phyloP scores from a whole-genome alignment of 2,888 invertebrate species.

The Athetis lepigone region DNA sequence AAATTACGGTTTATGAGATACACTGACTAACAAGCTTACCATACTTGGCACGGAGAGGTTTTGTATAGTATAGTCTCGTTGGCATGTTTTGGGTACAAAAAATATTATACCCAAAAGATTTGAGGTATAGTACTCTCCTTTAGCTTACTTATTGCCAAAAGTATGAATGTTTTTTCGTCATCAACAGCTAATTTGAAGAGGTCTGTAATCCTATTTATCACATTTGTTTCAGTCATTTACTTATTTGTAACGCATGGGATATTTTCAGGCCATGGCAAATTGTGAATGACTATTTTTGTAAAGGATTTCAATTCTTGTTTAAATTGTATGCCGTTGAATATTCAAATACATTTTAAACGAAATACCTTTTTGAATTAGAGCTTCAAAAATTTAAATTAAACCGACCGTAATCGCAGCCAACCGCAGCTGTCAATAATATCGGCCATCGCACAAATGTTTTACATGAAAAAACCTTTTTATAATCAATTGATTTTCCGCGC shows the following conservation, averaged over 20 bases:
- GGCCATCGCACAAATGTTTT: slow-evolving; percentile 69
- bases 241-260: neutral
- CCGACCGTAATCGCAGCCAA: slow-evolving; percentile 52
- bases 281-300: slow-evolving; percentile 2
- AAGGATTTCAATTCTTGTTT: neutral
- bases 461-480: slow-evolving; percentile 73
- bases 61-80: no score
- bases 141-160: no score
- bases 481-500: slow-evolving; percentile 74
- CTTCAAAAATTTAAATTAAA: slow-evolving; percentile 58
- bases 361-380: slow-evolving; percentile 46
- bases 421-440: slow-evolving; percentile 63
- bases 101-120: no score
- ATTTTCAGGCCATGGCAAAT: neutral
- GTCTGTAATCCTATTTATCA: no score
- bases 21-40: no score
- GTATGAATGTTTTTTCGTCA: no score
- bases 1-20: no score
- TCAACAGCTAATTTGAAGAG: no score
- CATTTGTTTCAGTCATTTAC: no score
- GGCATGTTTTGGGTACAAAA: no score
- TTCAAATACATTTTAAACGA: slow-evolving; percentile 28
- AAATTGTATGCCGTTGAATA: neutral
- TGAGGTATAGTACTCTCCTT: no score
- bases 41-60: no score